Evolutionary conservation across 1,140 invertebrate species (phyloP).

Genomic region (Ceratosolen solmsi): DNA sequence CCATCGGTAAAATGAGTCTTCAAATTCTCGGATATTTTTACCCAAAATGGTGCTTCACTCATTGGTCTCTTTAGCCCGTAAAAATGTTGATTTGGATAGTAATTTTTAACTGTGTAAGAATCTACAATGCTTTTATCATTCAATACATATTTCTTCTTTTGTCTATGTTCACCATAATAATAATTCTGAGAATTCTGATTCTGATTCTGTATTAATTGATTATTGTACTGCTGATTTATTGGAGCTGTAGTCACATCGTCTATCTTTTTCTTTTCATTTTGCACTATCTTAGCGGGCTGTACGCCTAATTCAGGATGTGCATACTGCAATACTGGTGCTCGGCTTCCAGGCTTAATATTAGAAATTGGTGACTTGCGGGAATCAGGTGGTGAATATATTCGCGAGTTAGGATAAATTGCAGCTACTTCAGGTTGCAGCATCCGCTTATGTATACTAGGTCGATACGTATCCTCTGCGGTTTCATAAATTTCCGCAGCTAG

Average conservation of each 20-base stretch:
- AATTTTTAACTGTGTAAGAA: slow-evolving; percentile 65
- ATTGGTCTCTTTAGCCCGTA: slow-evolving; percentile 66
- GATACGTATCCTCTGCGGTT: slow-evolving; percentile 59
- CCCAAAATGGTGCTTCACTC: slow-evolving; percentile 79
- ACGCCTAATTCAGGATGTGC: slow-evolving; percentile 85
- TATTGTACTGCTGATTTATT: slow-evolving; percentile 65
- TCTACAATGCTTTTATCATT: slow-evolving; percentile 66
- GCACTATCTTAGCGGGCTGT: slow-evolving; percentile 79
- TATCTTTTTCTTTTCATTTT: slow-evolving; percentile 67
- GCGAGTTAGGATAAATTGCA: slow-evolving; percentile 77
- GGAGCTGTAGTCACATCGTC: background rate
- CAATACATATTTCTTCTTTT: slow-evolving; percentile 69
- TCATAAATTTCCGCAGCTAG: slow-evolving; percentile 65
- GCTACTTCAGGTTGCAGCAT: slow-evolving; percentile 78
- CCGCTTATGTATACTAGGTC: slow-evolving; percentile 77
- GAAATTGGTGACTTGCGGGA: slow-evolving; percentile 69
- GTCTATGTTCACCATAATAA: slow-evolving; percentile 63
- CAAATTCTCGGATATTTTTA: slow-evolving; percentile 81
- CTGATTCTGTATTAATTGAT: slow-evolving; percentile 54
- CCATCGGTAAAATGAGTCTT: slow-evolving; percentile 81
- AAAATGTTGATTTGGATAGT: slow-evolving; percentile 68
- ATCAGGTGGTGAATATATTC: slow-evolving; percentile 76
- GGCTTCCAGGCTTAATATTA: slow-evolving; percentile 79
- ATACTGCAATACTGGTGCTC: slow-evolving; percentile 83
- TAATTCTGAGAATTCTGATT: background rate